Percentiles rank a stretch among this genome's conserved stretches.
These are phyloP conservation scores for Phoxinus phoxinus DNA, from an alignment of 2,113 vertebrate genomes.

Conservation along the genomic window DNA sequence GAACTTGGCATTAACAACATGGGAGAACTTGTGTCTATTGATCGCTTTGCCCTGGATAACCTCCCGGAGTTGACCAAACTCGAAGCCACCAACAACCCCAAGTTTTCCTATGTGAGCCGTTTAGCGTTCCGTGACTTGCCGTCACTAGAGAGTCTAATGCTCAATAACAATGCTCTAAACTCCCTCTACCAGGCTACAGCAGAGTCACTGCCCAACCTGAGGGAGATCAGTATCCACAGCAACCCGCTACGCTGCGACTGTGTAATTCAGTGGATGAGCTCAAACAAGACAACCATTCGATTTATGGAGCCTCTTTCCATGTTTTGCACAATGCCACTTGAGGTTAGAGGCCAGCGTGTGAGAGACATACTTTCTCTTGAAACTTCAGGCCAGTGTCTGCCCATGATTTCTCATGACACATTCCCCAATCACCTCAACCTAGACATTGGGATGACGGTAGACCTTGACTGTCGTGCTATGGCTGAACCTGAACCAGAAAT, in stretches of 20 bases:
- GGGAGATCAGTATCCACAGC: constrained; percentile 96
- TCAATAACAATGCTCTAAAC: constrained; percentile 94
- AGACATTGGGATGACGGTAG: constrained; percentile 84
- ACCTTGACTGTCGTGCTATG: constrained; percentile 93
- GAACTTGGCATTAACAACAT: constrained; percentile 97
- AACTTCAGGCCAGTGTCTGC: constrained; percentile 87
- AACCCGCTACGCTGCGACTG: constrained; percentile 96
- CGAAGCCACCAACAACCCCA: constrained; percentile 97
- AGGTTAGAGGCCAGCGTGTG: constrained; percentile 86
- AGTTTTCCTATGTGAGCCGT: constrained; percentile 90
- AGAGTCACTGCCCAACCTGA: constrained; percentile 89
- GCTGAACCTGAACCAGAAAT: constrained; percentile 96
- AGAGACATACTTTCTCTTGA: constrained; percentile 86
- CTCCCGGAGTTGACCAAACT: constrained; percentile 96
- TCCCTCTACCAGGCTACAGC: constrained; percentile 91
- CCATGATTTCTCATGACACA: constrained; percentile 91
- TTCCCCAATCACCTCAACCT: constrained; percentile 89
- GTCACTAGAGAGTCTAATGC: constrained; percentile 95
- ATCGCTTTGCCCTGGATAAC: constrained; percentile 90
- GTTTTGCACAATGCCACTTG: constrained; percentile 91
- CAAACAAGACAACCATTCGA: constrained; percentile 91
- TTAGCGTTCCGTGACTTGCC: constrained; percentile 91
- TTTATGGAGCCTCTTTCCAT: constrained; percentile 97
- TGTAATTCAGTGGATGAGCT: constrained; percentile 93
- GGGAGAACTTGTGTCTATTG: constrained; percentile 93